Base-by-base conservation (phyloP, 2,888 invertebrate genomes). In the Rutpela maculata region DNA sequence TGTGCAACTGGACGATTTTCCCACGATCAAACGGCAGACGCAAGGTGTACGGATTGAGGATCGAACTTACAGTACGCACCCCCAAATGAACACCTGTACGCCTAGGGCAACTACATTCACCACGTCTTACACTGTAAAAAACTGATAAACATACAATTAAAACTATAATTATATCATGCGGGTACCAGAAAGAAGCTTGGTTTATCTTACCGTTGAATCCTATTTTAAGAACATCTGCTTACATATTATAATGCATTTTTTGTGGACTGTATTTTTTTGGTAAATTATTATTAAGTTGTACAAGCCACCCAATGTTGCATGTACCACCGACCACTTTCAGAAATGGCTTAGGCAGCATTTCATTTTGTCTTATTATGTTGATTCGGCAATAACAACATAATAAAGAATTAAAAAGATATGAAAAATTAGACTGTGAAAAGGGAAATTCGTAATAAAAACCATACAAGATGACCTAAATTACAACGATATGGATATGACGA, bases 1-100 rank as follows among this genome's bases (percentile, higher is more conserved):
- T 71, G 74, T 80, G 80, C 83, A 82, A 83, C 84, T 83, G 82
- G 80, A 79, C 82, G 79, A 82, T 84, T 84, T 84, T 84, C 84
- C 84, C 84, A 84, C 84, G 84, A 76, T 78, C 72, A 38, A 75
- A 82, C 76, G 81, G 76, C 81, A 84, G 83, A 84, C 82, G 83
- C 84, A 84, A 84, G 84, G 82, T 84, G 83, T 84, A 82, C 83
- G 72, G 60, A 70, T 70, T 70, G 38, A 31, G 35, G 57, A 76
- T 31, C 55, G 59, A 22, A 72, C 57, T 77, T 74, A 77, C 77
- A 73, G 74, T 68, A 56, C 73, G 77, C 80, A 78, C 78, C 79
- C 80, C 78, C 75, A 70, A 76, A 43, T 12, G 76, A 80, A 81
- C 82, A 81, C 82, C 82, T 81, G 80, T 82, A 77, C 19, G 60